These are phyloP conservation scores for Dermochelys coriacea DNA, from an alignment of 2,797 vertebrate genomes.

Conservation along the genomic window DNA sequence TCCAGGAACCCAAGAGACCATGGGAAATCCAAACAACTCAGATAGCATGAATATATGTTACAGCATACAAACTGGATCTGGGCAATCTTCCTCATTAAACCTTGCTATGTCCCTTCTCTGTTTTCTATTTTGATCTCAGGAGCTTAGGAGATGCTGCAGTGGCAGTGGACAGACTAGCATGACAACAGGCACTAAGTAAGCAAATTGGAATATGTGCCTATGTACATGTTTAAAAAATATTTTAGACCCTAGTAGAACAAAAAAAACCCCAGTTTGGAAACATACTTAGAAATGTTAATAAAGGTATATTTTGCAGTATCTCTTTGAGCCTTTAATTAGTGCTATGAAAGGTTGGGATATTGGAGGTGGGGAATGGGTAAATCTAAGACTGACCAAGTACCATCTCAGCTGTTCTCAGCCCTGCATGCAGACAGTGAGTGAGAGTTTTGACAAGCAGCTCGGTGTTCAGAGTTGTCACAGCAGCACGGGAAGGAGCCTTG, in stretches of 20 bases:
- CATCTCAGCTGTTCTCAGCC: background rate
- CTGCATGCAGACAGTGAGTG: accelerated
- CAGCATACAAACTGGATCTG: background rate
- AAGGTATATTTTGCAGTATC: background rate
- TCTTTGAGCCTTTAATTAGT: background rate
- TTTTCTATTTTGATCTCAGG: background rate
- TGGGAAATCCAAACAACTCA: background rate
- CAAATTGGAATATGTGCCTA: constrained; percentile 4
- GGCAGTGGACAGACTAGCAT: constrained; percentile 35
- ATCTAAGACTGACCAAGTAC: background rate
- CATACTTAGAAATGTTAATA: background rate
- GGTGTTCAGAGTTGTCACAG: background rate
- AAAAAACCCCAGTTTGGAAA: constrained; percentile 23
- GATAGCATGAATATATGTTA: background rate
- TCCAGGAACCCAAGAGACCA: too few species aligned
- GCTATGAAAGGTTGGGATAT: background rate
- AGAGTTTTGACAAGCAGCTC: background rate
- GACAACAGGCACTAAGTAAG: constrained; percentile 19
- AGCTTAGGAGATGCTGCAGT: constrained; percentile 18
- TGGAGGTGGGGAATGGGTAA: background rate
- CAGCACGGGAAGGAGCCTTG: background rate
- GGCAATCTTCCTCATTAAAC: background rate
- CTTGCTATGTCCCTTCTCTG: background rate
- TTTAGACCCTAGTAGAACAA: constrained; percentile 25
- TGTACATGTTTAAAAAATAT: background rate